Base-by-base conservation (phyloP, 2,888 invertebrate species). In the Nebria salina region DNA sequence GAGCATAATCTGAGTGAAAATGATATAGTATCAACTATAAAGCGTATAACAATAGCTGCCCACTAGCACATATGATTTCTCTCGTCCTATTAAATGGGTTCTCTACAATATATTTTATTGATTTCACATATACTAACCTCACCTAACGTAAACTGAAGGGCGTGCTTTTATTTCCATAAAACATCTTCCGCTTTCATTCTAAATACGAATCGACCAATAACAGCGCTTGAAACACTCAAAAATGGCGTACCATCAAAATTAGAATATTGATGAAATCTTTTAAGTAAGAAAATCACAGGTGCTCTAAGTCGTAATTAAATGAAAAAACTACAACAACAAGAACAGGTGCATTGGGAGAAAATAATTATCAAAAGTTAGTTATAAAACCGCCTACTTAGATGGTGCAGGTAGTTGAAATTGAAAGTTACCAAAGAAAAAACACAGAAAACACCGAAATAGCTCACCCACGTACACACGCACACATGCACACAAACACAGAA, bases 1-100 rank as follows among this genome's bases (percentile, higher is more conserved):
- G 78, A 65, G 78, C 73, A 78, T 78, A 78, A 78, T 78, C 78
- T 72, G 64, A 78, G 78, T 34, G 78, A 78, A 78, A 78, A 78
- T 78, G 78, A 78, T 78, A 78, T 78, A 78, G 72, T 78, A 65
- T 78, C 78, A 54, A 68, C 76, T 68, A 78, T 78, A 78, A 78
- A 78, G 78, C 73, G 78, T 78, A 78, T 78, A 78, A 78, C 78
- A 78, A 78, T 72, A 65, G 78, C 78, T 65, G 42, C 78, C 78
- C 78, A 78, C 78, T 43, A 76, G 54, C 70, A 70, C n/a, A 20
- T 70, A n/a, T 65, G 73, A 73, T 78, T 78, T 78, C 78, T 78
- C 78, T 73, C 15, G 65, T 66, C 65, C 75, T 42, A 26, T 75
- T 68, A 20, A 77, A 65, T 72, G 64, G 54, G 72, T 72, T 78